Evolutionary conservation across 2,888 invertebrate species (phyloP).

Genomic region (Meghimatium bilineatum): DNA sequence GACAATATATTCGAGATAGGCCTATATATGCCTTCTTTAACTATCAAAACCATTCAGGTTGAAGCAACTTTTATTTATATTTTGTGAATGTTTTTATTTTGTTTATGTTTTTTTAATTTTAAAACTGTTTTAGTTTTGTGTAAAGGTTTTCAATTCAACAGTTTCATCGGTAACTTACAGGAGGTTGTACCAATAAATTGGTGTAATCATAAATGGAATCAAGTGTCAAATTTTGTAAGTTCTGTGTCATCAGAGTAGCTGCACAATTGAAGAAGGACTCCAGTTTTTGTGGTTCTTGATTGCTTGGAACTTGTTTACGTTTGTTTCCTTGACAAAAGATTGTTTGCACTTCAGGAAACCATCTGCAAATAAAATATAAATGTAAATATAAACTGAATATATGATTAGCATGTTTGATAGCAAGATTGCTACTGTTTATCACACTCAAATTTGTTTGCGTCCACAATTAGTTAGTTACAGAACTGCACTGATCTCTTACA

Average conservation of each 20-base stretch:
- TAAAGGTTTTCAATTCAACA: no score
- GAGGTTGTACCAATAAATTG: conserved; percentile 86
- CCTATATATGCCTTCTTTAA: no score
- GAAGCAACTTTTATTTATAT: no score
- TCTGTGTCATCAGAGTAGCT: conserved; percentile 90
- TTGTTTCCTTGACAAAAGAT: conserved; percentile 78
- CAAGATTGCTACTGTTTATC: neutral
- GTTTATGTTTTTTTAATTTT: no score
- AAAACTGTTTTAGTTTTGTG: no score
- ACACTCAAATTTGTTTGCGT: neutral
- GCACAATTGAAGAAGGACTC: conserved; percentile 90
- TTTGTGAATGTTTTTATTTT: no score
- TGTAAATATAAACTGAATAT: neutral
- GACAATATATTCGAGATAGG: no score
- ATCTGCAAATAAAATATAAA: conserved; percentile 61
- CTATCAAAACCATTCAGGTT: no score
- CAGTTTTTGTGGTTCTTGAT: conserved; percentile 82
- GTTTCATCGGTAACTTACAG: no score
- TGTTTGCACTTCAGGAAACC: conserved; percentile 77
- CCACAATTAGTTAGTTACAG: no score
- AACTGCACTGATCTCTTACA: neutral
- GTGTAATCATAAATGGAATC: conserved; percentile 88
- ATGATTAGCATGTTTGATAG: neutral
- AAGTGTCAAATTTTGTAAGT: conserved; percentile 88
- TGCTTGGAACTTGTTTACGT: conserved; percentile 76